A percentile compares a stretch with the other conserved stretches of the same genome.
Evolutionary conservation across 2,888 invertebrate genomes (phyloP).

Genomic region (Hirudinaria manillensis): DNA sequence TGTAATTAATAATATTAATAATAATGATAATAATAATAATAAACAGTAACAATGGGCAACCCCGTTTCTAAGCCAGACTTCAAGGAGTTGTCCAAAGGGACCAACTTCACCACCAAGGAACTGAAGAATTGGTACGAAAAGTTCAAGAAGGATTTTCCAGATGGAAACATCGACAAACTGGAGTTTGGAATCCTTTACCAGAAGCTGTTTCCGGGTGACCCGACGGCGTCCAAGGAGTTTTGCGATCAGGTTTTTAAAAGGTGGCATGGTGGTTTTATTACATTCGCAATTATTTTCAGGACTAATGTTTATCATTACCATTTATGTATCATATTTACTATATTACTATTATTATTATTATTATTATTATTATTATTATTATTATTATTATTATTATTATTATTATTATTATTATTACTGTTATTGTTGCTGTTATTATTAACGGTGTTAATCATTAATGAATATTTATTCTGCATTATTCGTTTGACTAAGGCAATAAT

Average conservation of each 20-base stretch:
- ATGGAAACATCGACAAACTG: slow-evolving; percentile 23
- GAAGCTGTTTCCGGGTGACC: slow-evolving; percentile 8
- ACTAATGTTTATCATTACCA: background rate
- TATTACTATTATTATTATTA: background rate
- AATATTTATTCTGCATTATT: no score
- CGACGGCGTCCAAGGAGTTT: slow-evolving; percentile 13
- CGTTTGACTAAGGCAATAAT: no score
- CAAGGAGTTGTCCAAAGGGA: slow-evolving; percentile 12
- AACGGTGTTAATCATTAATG: no score
- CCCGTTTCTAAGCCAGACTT: slow-evolving; percentile 8
- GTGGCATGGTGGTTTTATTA: background rate
- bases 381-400: no score
- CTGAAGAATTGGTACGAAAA: slow-evolving; percentile 25
- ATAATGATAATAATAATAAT: no score
- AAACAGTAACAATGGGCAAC: background rate
- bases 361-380: slow-evolving; percentile 14
- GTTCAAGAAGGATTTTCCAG: slow-evolving; percentile 34
- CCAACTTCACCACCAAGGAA: slow-evolving; percentile 28
- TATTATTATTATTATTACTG: no score
- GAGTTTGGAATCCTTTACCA: slow-evolving; percentile 27
- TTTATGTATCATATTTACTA: background rate
- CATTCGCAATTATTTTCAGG: background rate
- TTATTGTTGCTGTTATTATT: no score
- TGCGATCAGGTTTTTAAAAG: slow-evolving; percentile 21
- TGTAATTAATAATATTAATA: no score